Conservation (phyloP, 2,113 vertebrate species). For the Dipodomys merriami region DNA sequence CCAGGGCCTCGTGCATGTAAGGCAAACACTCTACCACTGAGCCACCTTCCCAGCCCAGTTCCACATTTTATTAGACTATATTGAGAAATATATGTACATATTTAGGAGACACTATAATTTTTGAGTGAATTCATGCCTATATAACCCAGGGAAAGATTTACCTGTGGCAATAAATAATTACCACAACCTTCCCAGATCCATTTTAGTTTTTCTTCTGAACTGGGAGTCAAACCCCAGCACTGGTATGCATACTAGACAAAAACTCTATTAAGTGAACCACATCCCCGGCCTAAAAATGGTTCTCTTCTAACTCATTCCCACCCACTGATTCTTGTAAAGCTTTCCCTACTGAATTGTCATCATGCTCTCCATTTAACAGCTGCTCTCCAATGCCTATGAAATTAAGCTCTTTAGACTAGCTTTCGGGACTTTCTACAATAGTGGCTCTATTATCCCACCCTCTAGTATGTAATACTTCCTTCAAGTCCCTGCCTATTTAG, state of each 20-base stretch:
- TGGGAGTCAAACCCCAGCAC: neutral
- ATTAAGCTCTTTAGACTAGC: neutral
- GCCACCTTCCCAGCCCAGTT: too few species aligned
- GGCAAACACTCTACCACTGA: too few species aligned
- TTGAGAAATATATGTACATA: neutral
- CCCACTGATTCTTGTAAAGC: neutral
- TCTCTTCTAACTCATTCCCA: neutral
- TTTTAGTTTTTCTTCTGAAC: neutral
- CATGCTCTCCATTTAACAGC: neutral
- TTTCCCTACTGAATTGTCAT: neutral
- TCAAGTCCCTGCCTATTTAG: neutral
- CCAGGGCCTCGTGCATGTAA: too few species aligned
- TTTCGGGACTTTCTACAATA: neutral
- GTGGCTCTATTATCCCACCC: neutral
- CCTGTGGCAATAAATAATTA: slow-evolving; percentile 44
- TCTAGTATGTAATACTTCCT: neutral
- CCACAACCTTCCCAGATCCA: neutral
- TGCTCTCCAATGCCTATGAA: neutral
- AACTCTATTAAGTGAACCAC: neutral
- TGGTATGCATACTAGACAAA: neutral
- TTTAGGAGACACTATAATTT: neutral
- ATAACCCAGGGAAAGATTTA: neutral
- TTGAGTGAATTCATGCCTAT: neutral
- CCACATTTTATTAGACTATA: neutral
- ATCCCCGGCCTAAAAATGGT: neutral